Evolutionary conservation across 2,888 invertebrate genomes (phyloP).

Genomic region (Leucozona laternaria): DNA sequence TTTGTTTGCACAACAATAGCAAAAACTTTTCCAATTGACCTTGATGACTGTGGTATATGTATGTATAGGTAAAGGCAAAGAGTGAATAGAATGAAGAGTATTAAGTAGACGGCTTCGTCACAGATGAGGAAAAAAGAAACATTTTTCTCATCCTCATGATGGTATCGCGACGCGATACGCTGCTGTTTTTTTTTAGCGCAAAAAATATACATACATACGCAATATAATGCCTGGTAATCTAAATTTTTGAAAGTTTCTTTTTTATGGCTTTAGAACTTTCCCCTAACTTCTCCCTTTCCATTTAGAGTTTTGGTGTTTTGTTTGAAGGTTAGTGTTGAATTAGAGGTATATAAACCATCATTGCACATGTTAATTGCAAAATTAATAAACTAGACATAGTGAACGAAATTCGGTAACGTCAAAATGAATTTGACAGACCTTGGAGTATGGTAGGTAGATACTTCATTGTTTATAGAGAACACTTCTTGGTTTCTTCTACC

Average conservation of each 20-base stretch:
- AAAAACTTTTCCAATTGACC: constrained; percentile 73
- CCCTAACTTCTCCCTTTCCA: neutral
- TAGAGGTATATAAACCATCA: neutral
- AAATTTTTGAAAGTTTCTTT: too few relatives aligned
- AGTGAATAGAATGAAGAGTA: neutral
- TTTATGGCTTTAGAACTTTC: too few relatives aligned
- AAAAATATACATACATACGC: neutral
- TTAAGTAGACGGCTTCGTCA: constrained; percentile 1
- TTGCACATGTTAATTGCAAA: constrained; percentile 7
- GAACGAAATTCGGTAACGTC: neutral
- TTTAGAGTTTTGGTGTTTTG: neutral
- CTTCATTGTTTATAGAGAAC: constrained; percentile 25
- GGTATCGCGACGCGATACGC: too few relatives aligned
- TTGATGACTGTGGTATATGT: constrained; percentile 52
- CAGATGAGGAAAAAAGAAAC: neutral
- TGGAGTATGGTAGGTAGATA: neutral
- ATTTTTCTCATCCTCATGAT: neutral
- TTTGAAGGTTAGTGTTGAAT: neutral
- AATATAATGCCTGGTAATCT: neutral
- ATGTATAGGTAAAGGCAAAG: neutral
- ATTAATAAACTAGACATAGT: neutral
- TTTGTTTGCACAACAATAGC: constrained; percentile 36
- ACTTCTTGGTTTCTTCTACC: neutral
- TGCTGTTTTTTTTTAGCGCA: too few relatives aligned
- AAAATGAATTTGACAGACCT: neutral